Base-by-base conservation (phyloP, 2,888 invertebrate genomes). In the Dione juno region DNA sequence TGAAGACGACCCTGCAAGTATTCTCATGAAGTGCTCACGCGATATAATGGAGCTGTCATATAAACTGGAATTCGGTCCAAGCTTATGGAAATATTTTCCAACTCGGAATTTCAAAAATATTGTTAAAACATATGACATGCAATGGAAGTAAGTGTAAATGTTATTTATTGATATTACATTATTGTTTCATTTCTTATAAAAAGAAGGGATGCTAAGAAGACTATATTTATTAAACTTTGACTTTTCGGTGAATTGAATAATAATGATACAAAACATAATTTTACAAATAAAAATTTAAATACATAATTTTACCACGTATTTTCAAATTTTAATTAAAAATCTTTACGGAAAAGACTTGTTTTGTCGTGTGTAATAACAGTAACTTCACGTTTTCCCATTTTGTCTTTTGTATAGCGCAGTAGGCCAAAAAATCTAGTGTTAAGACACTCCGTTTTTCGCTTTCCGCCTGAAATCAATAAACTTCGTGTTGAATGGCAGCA, bases 71-170 rank as follows among this genome's bases (percentile, higher is more conserved):
- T 77, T 89, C 10, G 40, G 80, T 19, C 89, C 90, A 8, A 85
- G 80, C 70, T 76, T 82, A 41, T 90, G 88, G 89, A 84, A 80
- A 73, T 85, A 82, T 72, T 77, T 86, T 9, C 65, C 86, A 1
- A 89, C 90, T 9, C 83, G 84, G 0, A 82, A 75, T 69, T 91
- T 82, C 61, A 90, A 86, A 70, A 87, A 87, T 73, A 72, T 89
- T 16, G 81, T 91, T 7, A 82, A 83, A 54, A 79, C 84, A 5
- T 87, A 81, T 57, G 89, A 92, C 70, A 78, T 77, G 14, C 92
- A 92, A 74, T 91, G 90, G 90, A 79, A 87, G 92, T 92, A 81
- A 85, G 91, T 87, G 77, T 40, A 9, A 59, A 13, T 43, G 35
- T 19, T 11, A 16, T 14, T 6, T 11, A 21, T 59, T 21, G 11